phyloP scores from a whole-genome alignment of 2,888 invertebrate genomes.

The Scrobipalpa costella region DNA sequence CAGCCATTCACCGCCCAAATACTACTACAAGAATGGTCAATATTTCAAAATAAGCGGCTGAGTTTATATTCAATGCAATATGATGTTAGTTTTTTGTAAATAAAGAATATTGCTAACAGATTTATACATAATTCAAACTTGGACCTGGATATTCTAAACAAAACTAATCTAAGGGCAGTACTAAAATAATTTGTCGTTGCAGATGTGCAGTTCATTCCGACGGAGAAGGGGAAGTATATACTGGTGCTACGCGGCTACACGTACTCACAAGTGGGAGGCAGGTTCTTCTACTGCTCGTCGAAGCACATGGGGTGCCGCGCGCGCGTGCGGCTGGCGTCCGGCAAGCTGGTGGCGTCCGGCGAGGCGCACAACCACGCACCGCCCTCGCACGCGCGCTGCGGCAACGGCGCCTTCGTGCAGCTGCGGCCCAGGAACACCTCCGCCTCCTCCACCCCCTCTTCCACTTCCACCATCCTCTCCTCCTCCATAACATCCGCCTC shows the following conservation, averaged over 20 bases:
- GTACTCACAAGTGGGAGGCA: conserved; percentile 75
- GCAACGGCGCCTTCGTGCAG: conserved; percentile 74
- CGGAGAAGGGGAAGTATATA: conserved; percentile 75
- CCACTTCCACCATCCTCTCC: conserved; percentile 40
- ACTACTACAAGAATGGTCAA: conserved; percentile 36
- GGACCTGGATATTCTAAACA: no score
- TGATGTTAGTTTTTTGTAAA: no score
- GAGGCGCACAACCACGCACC: conserved; percentile 73
- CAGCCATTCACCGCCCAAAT: conserved; percentile 40
- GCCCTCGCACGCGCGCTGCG: conserved; percentile 74
- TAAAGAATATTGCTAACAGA: no score
- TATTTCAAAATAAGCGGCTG: conserved; percentile 34
- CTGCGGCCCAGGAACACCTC: conserved; percentile 55
- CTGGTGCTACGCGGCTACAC: conserved; percentile 73
- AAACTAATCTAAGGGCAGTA: not conserved
- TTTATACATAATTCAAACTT: no score
- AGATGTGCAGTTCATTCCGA: conserved; percentile 78
- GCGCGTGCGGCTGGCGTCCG: conserved; percentile 63
- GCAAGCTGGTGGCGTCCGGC: conserved; percentile 67
- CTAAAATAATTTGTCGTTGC: conserved; percentile 42
- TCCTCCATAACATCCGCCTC: conserved; percentile 49
- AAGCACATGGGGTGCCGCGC: conserved; percentile 76
- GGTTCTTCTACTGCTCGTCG: conserved; percentile 76
- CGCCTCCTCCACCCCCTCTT: conserved; percentile 35
- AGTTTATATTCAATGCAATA: not conserved